phyloP scores from a whole-genome alignment of 2,888 invertebrate species.

The Heliconius sara region DNA sequence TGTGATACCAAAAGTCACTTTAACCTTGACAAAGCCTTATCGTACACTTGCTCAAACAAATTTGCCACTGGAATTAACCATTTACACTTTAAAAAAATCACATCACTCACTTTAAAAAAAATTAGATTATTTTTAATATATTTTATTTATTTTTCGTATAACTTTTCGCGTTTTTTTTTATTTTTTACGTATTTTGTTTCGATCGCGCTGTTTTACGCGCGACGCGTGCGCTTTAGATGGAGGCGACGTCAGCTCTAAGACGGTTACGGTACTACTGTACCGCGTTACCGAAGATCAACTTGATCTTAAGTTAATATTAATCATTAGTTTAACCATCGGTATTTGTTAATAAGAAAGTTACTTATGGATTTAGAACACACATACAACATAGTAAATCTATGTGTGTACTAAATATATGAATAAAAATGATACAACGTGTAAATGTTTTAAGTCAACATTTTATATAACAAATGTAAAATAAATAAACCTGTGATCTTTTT shows the following conservation, averaged over 20 bases:
- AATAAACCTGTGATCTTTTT: no score
- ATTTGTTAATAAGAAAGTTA: background rate
- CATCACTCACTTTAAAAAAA: slow-evolving; percentile 41
- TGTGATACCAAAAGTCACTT: slow-evolving; percentile 37
- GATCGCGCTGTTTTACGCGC: slow-evolving; percentile 72
- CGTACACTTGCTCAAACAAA: slow-evolving; percentile 63
- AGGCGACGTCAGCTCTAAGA: slow-evolving; percentile 59
- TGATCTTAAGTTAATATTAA: slow-evolving; percentile 15
- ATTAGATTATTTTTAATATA: background rate
- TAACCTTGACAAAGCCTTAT: slow-evolving; percentile 54
- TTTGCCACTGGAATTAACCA: slow-evolving; percentile 43
- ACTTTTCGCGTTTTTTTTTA: slow-evolving; percentile 46
- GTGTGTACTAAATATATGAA: no score
- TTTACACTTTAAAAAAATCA: slow-evolving; percentile 44
- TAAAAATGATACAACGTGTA: no score
- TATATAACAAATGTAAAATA: no score
- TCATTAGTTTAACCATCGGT: background rate
- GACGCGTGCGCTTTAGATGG: slow-evolving; percentile 71
- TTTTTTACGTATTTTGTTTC: slow-evolving; percentile 60
- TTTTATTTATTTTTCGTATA: background rate
- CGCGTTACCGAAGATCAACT: slow-evolving; percentile 3
- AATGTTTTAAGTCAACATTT: no score
- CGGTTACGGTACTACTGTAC: slow-evolving; percentile 28
- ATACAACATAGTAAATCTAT: no score
- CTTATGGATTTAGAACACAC: no score